A percentile compares a stretch with the other conserved stretches of the same genome.
These are phyloP conservation scores for Ochlodes sylvanus DNA, from an alignment of 2,888 invertebrate genomes.

Conservation along the genomic window DNA sequence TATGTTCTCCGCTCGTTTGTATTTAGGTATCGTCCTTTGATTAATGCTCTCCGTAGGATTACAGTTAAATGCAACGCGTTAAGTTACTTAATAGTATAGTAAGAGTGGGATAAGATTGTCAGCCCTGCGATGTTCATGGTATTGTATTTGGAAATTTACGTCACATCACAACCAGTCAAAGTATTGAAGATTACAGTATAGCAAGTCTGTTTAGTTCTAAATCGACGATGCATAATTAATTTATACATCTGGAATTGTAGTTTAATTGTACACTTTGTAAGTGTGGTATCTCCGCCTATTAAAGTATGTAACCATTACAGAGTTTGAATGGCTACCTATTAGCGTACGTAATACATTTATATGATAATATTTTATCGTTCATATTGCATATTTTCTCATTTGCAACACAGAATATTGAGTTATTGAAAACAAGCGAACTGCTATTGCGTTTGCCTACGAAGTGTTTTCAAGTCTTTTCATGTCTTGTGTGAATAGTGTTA, in stretches of 20 bases:
- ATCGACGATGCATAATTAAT: constrained; percentile 78
- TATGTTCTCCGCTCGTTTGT: constrained; percentile 53
- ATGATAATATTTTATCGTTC: constrained; percentile 72
- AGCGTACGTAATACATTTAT: constrained; percentile 77
- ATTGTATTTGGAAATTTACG: constrained; percentile 67
- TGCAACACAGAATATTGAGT: constrained; percentile 55
- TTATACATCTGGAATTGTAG: constrained; percentile 82
- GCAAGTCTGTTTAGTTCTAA: constrained; percentile 75
- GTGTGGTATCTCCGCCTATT: constrained; percentile 84
- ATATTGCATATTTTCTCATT: constrained; percentile 61
- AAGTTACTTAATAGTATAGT: constrained; percentile 34
- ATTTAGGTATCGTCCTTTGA: constrained; percentile 31
- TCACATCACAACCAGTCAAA: constrained; percentile 74
- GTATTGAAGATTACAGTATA: constrained; percentile 60
- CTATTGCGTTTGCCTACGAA: constrained; percentile 25
- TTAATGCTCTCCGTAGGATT: constrained; percentile 42
- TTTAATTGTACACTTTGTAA: constrained; percentile 83
- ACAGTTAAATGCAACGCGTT: constrained; percentile 39
- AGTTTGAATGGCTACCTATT: constrained; percentile 79
- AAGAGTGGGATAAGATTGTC: constrained; percentile 34
- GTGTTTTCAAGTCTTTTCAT: constrained; percentile 18
- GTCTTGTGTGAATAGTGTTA: constrained; percentile 35
- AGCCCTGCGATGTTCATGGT: constrained; percentile 69
- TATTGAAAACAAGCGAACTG: constrained; percentile 46
- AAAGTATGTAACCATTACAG: constrained; percentile 80